A percentile compares a stretch with the other conserved stretches of the same genome.
These are phyloP conservation scores for Pentalonia nigronervosa DNA, from an alignment of 1,140 invertebrate species.

Conservation along the genomic window DNA sequence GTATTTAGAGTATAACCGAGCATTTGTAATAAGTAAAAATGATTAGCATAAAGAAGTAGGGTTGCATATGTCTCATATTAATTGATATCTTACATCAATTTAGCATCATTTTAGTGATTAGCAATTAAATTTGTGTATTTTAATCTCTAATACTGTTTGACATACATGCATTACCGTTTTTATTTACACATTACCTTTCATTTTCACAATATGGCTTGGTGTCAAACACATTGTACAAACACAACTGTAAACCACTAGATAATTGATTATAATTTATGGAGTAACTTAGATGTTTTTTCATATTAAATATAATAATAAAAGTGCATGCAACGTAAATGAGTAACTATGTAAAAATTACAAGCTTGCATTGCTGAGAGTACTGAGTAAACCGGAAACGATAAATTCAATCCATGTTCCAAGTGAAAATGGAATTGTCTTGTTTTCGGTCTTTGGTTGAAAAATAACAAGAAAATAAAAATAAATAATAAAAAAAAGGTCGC, in stretches of 20 bases:
- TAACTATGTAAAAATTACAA: neutral
- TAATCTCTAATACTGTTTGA: too few species aligned
- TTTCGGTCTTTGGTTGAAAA: neutral
- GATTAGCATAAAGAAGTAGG: too few species aligned
- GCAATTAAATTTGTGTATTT: neutral
- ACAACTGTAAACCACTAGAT: neutral
- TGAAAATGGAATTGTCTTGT: conserved; percentile 48
- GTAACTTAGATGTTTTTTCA: neutral
- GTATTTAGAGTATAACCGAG: neutral
- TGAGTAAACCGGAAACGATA: neutral
- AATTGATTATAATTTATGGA: neutral
- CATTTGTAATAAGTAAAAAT: neutral
- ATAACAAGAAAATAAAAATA: neutral
- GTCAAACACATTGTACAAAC: neutral
- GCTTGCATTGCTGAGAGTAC: neutral
- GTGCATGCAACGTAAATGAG: neutral
- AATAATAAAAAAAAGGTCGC: conserved; percentile 33
- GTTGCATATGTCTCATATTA: neutral
- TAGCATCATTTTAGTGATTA: neutral
- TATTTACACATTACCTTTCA: neutral
- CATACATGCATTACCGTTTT: neutral
- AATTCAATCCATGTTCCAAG: neutral
- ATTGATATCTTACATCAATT: neutral
- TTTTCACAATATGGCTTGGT: neutral
- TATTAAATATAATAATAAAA: neutral